phyloP scores from a whole-genome alignment of 1,140 invertebrate genomes.

The Alviniconcha marisindica region DNA sequence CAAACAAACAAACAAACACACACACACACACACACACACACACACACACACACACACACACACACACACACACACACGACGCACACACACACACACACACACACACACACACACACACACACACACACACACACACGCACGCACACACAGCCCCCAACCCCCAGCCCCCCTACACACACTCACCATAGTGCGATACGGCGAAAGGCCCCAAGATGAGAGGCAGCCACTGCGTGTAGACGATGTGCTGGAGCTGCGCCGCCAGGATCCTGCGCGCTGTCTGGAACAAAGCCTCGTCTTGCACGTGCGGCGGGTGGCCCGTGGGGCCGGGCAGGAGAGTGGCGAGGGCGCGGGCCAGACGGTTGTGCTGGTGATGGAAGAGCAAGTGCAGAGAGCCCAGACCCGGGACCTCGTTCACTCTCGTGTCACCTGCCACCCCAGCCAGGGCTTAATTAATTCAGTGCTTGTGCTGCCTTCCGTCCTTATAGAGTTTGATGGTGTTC shows the following conservation, averaged over 20 bases:
- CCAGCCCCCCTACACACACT: no score
- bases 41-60: no score
- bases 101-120: no score
- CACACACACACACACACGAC: no score
- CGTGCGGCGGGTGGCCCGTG: slow-evolving; percentile 72
- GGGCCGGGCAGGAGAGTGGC: slow-evolving; percentile 77
- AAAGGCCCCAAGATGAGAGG: slow-evolving; percentile 42
- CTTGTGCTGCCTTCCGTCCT: no score
- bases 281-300: slow-evolving; percentile 94
- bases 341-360: slow-evolving; percentile 84
- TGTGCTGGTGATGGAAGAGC: slow-evolving; percentile 97
- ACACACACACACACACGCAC: no score
- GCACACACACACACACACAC: no score
- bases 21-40: no score
- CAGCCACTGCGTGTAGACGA: slow-evolving; percentile 83
- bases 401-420: slow-evolving; percentile 89
- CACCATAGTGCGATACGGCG: slow-evolving; percentile 17
- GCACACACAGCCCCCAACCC: no score
- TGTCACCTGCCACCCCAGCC: slow-evolving; percentile 77
- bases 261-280: slow-evolving; percentile 91
- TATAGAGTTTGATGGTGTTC: no score
- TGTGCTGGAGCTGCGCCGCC: slow-evolving; percentile 95
- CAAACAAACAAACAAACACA: no score
- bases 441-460: no score
- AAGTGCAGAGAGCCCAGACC: slow-evolving; percentile 97